Conservation (phyloP, 1,140 invertebrate species). For the Lepidurus apus region DNA sequence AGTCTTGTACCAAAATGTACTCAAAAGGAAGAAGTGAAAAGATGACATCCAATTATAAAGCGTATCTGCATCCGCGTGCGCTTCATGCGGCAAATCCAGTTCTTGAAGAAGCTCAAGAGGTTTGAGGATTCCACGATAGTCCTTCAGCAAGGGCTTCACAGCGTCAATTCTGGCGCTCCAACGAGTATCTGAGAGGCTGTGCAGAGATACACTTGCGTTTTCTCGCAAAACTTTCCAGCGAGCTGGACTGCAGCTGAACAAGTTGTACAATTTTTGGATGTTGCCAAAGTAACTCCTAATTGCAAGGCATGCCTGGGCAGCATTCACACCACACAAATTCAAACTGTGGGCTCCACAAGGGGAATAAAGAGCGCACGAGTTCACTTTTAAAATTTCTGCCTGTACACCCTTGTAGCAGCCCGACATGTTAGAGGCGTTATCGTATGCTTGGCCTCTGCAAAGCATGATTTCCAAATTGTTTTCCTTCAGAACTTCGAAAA, state of each 20-base stretch:
- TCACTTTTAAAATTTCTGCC: conserved; percentile 32
- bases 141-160: conserved; percentile 14
- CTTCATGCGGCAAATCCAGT: conserved; percentile 24
- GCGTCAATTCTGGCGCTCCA: conserved; percentile 27
- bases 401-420: conserved; percentile 33
- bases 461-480: conserved; percentile 27
- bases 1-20: conserved; percentile 26
- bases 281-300: conserved; percentile 34
- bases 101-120: conserved; percentile 7
- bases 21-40: conserved; percentile 23
- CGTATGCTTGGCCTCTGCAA: conserved; percentile 33
- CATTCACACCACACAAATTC: conserved; percentile 36
- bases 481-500: conserved; percentile 28
- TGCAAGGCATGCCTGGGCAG: conserved; percentile 30
- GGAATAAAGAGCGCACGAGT: conserved; percentile 25
- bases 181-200: conserved; percentile 14
- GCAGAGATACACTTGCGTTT: conserved; percentile 19
- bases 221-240: conserved; percentile 33
- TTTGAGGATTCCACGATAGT: background rate
- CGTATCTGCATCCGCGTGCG: conserved; percentile 27
- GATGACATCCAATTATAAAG: conserved; percentile 19
- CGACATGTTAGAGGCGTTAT: conserved; percentile 33
- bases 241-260: conserved; percentile 30
- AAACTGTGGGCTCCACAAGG: conserved; percentile 31
- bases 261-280: conserved; percentile 33